phyloP scores from a whole-genome alignment of 2,888 invertebrate species.

The Anticlea derivata region DNA sequence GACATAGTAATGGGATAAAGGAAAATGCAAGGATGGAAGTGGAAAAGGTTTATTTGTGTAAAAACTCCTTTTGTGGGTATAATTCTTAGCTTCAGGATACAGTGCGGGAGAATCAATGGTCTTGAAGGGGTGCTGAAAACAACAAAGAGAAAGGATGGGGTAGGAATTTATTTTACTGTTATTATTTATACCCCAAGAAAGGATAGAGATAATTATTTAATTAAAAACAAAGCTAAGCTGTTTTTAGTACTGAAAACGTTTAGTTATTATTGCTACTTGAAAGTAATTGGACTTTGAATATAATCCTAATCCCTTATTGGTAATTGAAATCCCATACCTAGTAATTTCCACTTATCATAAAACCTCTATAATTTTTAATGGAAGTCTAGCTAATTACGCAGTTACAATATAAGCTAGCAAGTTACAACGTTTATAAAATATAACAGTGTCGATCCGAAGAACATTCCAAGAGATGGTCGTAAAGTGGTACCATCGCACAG shows the following conservation, averaged over 20 bases:
- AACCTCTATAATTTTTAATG: constrained; percentile 29
- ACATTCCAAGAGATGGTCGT: constrained; percentile 35
- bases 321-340: constrained; percentile 18
- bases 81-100: too few relatives aligned
- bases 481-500: constrained; percentile 48
- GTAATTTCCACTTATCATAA: constrained; percentile 24
- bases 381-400: constrained; percentile 34
- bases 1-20: too few relatives aligned
- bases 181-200: too few relatives aligned
- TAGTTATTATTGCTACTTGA: too few relatives aligned
- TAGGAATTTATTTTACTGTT: too few relatives aligned
- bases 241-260: too few relatives aligned
- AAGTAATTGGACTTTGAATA: not conserved
- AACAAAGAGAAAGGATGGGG: not conserved
- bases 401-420: constrained; percentile 47
- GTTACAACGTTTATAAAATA: constrained; percentile 41
- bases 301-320: constrained; percentile 8
- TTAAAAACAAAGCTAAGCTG: too few relatives aligned
- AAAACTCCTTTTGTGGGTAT: too few relatives aligned
- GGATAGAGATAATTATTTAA: too few relatives aligned
- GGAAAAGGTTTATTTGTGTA: not conserved
- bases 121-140: constrained; percentile 7
- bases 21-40: too few relatives aligned
- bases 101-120: not conserved
- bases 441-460: constrained; percentile 30